Base-by-base conservation (phyloP, 2,113 vertebrate genomes). In the Antennarius striatus region DNA sequence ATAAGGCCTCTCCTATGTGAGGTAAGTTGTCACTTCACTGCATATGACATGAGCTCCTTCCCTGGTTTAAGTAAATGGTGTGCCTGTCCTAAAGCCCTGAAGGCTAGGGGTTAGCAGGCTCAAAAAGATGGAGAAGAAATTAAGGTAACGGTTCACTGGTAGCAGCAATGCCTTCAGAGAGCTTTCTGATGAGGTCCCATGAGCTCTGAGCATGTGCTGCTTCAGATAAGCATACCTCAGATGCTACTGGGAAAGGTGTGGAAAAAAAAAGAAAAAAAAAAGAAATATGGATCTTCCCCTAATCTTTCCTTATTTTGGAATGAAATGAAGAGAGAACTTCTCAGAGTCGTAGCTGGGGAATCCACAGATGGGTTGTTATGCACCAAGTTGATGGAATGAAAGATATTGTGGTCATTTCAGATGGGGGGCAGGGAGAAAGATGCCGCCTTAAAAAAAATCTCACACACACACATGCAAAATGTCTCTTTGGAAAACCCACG, bases 161-260 rank as follows among this genome's bases (percentile, higher is more conserved):
- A 91, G 89, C 83, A 89, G 88, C 89, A 85, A 84, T 86, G 83
- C 74, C 84, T 87, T 88, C 79, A 81, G 65, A 80, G 75, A 78
- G 80, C 55, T 77, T 75, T 81, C 83, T 91, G 92, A 92, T 92
- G 91, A 92, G 85, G 86, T 89, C 89, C 91, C 88, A 77, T 80
- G 89, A 91, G 91, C 84, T 63, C 74, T 55, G 64, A 76, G 83
- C 91, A 91, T 89, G 91, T 93, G 92, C 85, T 88, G 81, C 75
- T 74, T 84, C 82, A 75, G 92, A 93, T 93, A 93, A 93, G 89
- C 85, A 88, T 65, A 89, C 81, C 86, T 79, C 56, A 76, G 84
- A 84, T 86, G 88, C 86, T 74, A 88, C 83, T 73, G 78, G 82
- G 76, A 75, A 52, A 72, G 67, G 51, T 12, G 3, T 12, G 4